phyloP scores from a whole-genome alignment of 2,888 invertebrate species.

The Drosophila silvestris region DNA sequence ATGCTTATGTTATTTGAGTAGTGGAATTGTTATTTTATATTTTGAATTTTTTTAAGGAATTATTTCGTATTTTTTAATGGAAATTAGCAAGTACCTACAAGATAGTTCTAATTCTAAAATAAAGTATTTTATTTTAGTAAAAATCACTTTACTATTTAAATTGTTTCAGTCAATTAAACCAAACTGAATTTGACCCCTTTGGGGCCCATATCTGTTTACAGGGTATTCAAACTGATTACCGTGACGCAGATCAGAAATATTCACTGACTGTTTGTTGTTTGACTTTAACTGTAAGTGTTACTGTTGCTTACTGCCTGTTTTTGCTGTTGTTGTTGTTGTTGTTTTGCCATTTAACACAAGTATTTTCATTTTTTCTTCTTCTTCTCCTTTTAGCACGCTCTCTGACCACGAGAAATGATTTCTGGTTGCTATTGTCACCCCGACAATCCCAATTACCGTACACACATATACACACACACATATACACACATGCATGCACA shows the following conservation, averaged over 20 bases:
- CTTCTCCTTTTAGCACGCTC: slow-evolving; percentile 26
- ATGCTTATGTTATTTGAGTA: not conserved
- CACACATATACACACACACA: slow-evolving; percentile 18
- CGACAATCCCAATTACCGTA: slow-evolving; percentile 69
- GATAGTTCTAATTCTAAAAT: not conserved
- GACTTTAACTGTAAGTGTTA: slow-evolving; percentile 41
- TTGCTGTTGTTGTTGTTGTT: slow-evolving; percentile 3
- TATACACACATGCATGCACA: slow-evolving; percentile 43
- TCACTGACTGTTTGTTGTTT: slow-evolving; percentile 40
- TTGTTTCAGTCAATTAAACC: not conserved
- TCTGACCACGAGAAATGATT: slow-evolving; percentile 58
- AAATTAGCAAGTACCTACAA: not conserved
- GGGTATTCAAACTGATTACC: slow-evolving; percentile 69
- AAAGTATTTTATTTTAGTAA: not conserved
- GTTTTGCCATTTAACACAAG: slow-evolving; percentile 10
- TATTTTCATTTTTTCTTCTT: not conserved
- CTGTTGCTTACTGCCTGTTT: slow-evolving; percentile 9
- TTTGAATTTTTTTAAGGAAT: not conserved
- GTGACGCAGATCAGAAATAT: slow-evolving; percentile 76
- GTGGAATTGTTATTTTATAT: not conserved
- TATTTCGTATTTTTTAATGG: not conserved
- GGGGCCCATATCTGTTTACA: not conserved
- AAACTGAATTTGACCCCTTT: not conserved
- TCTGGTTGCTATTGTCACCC: slow-evolving; percentile 69
- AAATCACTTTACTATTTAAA: not conserved